phyloP scores from a whole-genome alignment of 2,797 vertebrate species.

The Muscicapa striata region DNA sequence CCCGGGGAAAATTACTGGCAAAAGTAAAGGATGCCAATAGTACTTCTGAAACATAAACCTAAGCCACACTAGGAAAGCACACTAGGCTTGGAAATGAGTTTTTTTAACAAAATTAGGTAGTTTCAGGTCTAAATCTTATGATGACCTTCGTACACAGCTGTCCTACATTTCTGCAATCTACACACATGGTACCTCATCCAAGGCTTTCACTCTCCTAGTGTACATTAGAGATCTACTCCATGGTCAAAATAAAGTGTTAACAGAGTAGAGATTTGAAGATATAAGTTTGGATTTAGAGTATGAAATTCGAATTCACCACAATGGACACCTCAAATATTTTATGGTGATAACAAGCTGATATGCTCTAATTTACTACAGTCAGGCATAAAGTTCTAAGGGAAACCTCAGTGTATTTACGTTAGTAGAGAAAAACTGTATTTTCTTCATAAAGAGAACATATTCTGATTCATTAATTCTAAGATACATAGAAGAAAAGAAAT shows the following conservation, averaged over 20 bases:
- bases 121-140: background rate
- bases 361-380: background rate
- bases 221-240: background rate
- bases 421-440: background rate
- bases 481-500: background rate
- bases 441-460: background rate
- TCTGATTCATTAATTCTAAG: background rate
- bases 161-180: background rate
- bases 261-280: background rate
- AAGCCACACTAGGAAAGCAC: background rate
- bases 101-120: background rate
- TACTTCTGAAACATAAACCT: background rate
- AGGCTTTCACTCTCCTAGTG: background rate
- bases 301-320: background rate
- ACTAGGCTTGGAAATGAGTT: background rate
- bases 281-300: background rate
- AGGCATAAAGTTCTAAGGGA: background rate
- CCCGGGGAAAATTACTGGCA: background rate
- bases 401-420: background rate
- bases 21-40: background rate
- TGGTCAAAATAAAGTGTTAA: background rate
- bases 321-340: background rate
- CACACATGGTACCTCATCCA: background rate
- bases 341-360: background rate
- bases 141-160: background rate